Conservation (phyloP, 1,140 invertebrate genomes). For the Ptiloglossa arizonensis region DNA sequence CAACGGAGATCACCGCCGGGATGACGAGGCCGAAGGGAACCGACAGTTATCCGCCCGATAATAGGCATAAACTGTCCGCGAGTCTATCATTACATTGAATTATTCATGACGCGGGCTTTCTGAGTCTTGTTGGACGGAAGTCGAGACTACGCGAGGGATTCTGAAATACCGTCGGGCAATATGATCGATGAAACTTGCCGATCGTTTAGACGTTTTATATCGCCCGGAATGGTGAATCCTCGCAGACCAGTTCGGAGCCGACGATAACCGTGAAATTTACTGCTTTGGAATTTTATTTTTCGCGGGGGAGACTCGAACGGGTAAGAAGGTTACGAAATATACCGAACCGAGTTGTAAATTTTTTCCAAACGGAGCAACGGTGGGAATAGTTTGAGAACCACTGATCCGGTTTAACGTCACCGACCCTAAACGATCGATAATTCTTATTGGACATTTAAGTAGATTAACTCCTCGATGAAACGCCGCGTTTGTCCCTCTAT, state of each 20-base stretch:
- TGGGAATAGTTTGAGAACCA: no score
- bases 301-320: no score
- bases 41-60: conserved; percentile 17
- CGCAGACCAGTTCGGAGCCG: background rate
- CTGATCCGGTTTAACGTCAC: no score
- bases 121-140: background rate
- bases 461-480: no score
- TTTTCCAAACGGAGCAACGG: no score
- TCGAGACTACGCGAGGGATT: background rate
- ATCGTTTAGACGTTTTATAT: conserved; percentile 1
- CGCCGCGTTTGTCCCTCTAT: no score
- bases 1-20: background rate
- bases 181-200: conserved; percentile 5
- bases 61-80: conserved; percentile 16
- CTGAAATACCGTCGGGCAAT: background rate
- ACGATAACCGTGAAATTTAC: no score
- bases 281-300: no score
- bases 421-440: no score
- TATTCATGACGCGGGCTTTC: conserved; percentile 21
- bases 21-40: background rate
- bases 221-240: background rate
- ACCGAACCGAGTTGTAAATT: no score
- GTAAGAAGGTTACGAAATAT: no score
- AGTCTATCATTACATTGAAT: conserved; percentile 23
- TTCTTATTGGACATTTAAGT: no score